phyloP scores from a whole-genome alignment of 2,888 invertebrate species.

The Ichneumoninae sp. region DNA sequence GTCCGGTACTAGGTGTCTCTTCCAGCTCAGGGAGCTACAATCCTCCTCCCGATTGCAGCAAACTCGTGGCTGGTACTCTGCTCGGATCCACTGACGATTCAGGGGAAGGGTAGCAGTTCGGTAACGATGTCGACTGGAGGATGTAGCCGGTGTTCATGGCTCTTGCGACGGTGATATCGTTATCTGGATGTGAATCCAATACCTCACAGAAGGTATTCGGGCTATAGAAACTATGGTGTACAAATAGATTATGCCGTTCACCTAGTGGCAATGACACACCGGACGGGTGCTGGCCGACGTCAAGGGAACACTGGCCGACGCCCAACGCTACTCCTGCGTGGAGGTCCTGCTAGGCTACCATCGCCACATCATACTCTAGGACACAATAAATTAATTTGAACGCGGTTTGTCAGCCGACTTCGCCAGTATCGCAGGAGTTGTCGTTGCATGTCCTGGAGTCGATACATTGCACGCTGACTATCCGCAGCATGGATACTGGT shows the following conservation, averaged over 20 bases:
- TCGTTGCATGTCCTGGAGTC: neutral
- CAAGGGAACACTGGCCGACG: too few relatives aligned
- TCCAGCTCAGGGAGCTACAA: neutral
- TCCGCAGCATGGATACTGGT: neutral
- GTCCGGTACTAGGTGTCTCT: neutral
- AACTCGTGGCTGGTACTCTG: neutral
- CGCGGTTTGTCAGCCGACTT: neutral
- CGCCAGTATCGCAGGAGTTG: neutral
- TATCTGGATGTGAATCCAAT: constrained; percentile 18
- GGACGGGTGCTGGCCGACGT: neutral
- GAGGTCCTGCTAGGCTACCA: neutral
- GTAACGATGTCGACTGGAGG: constrained; percentile 2
- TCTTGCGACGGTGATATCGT: neutral
- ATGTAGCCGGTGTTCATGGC: neutral
- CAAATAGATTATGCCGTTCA: neutral
- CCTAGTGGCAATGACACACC: neutral
- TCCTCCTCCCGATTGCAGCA: neutral
- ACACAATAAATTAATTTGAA: neutral
- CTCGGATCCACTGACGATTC: neutral
- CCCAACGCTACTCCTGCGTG: neutral
- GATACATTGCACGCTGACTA: neutral
- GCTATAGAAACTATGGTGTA: neutral
- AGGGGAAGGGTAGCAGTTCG: neutral
- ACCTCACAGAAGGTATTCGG: neutral
- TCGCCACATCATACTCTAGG: neutral